Evolutionary conservation across 2,113 vertebrate genomes (phyloP), one percentile per base, ranked within the genome.

Genomic region (Coptodon rendalli): DNA sequence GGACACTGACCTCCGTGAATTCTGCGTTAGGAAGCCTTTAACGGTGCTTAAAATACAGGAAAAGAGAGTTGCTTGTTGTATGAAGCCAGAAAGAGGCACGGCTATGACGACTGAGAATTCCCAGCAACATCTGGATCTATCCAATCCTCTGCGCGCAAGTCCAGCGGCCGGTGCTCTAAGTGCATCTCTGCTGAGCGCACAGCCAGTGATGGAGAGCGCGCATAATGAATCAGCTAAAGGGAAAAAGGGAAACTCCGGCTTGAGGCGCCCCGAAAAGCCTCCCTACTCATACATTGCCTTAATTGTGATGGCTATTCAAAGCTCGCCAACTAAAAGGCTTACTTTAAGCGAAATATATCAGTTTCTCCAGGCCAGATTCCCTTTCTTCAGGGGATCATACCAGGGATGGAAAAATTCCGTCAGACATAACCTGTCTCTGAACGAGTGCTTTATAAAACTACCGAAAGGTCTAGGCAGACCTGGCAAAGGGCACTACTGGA

Each of bases 341-440:
- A 99, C 98, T 13, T 95, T 99, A 79, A 99, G 98, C 86, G 98
- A 99, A 93, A 99, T 99, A 87, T 99, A 99, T 88, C 98, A 99
- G 96, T 99, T 99, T 95, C 93, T 99, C n/a, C 98, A 99, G 93
- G 96, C 96, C 73, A 97, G 97, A 81, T 99, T 99, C 93, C 96
- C 98, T 8, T 99, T 99, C 95, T 99, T 99, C 89, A 97, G 98
- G 68, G 98, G 98, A 24, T 96, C 98, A 5, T 99, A 99, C 83
- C 98, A 98, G 92, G 98, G 98, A 89, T 99, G 98, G 98, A 99
- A 99, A 87, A 99, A 99, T 92, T 99, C 98, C 0, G 98, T 99
- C 83, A 95, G 98, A 85, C 98, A 98, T 95, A 98, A 98, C 86
- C 94, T 98, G 76, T 98, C 98, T 24, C 95, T 98, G 63, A 98